A percentile compares a stretch with the other conserved stretches of the same genome.
These are phyloP conservation scores for Dicaeum eximium DNA, from an alignment of 2,113 vertebrate genomes.

Conservation along the genomic window DNA sequence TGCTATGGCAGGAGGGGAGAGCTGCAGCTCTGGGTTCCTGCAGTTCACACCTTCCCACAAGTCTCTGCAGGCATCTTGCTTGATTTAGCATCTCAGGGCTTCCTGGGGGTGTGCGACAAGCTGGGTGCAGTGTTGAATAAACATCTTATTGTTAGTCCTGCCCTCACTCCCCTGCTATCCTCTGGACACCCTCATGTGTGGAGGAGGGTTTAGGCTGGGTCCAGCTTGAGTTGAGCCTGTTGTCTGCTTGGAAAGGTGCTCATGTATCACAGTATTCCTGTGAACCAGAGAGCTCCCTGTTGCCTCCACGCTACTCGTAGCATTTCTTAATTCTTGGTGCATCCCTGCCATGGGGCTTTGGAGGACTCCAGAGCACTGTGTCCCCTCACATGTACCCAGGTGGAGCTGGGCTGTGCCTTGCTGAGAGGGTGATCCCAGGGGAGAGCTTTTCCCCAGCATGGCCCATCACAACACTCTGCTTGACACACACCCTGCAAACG, in stretches of 20 bases:
- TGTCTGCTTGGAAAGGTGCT: background rate
- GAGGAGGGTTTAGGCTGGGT: background rate
- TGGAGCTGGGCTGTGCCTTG: background rate
- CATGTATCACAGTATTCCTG: accelerated
- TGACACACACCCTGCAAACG: accelerated
- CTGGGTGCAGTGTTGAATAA: background rate
- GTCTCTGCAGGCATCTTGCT: background rate
- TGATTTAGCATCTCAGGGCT: background rate
- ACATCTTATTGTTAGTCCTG: background rate
- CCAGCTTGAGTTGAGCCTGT: background rate
- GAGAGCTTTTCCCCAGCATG: background rate
- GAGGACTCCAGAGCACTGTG: background rate
- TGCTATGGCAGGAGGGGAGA: background rate
- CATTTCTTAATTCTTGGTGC: background rate
- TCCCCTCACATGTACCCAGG: background rate
- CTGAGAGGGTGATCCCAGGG: background rate
- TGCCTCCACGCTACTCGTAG: accelerated
- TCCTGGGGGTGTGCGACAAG: background rate
- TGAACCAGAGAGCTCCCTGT: background rate
- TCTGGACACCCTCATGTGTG: background rate
- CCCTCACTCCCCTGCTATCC: background rate
- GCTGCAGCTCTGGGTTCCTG: background rate
- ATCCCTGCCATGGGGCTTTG: background rate
- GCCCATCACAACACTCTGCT: background rate
- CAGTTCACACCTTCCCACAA: background rate